Conservation (phyloP, 1,140 invertebrate genomes). For the Drosophila rhopaloa region DNA sequence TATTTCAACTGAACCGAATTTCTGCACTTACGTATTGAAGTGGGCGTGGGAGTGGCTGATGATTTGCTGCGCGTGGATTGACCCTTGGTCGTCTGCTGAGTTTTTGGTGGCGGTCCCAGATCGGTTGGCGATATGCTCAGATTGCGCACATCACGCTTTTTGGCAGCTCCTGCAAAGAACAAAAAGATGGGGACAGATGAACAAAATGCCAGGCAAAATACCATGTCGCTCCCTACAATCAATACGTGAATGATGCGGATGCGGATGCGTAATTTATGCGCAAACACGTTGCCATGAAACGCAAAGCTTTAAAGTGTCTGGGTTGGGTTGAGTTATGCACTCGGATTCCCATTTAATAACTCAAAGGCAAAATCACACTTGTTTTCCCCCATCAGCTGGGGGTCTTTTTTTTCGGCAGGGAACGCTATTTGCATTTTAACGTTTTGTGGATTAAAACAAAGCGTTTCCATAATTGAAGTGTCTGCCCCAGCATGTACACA, state of each 20-base stretch:
- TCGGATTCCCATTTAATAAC: constrained; percentile 52
- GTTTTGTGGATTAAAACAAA: constrained; percentile 75
- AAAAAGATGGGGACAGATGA: constrained; percentile 12
- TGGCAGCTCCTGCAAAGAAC: constrained; percentile 81
- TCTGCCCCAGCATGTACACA: constrained; percentile 22
- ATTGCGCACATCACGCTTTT: constrained; percentile 84
- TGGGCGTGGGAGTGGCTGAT: constrained; percentile 54
- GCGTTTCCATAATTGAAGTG: constrained; percentile 75
- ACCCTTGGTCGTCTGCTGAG: constrained; percentile 80
- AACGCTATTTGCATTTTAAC: constrained; percentile 55
- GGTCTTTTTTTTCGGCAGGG: constrained; percentile 9
- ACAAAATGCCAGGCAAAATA: constrained; percentile 18
- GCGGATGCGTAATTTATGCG: constrained; percentile 70
- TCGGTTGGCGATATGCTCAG: constrained; percentile 84
- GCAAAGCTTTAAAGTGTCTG: constrained; percentile 20
- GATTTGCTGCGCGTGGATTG: constrained; percentile 75
- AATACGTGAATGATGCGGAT: constrained; percentile 13
- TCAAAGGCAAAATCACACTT: constrained; percentile 38
- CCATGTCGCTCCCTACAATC: constrained; percentile 21
- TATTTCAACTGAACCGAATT: not conserved
- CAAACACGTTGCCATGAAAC: constrained; percentile 56
- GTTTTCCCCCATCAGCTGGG: constrained; percentile 20
- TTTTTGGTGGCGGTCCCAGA: constrained; percentile 84
- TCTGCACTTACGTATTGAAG: constrained; percentile 74
- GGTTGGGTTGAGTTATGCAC: constrained; percentile 14